Evolutionary conservation across 2,888 invertebrate genomes (phyloP).

Genomic region (Mythimna albipuncta): DNA sequence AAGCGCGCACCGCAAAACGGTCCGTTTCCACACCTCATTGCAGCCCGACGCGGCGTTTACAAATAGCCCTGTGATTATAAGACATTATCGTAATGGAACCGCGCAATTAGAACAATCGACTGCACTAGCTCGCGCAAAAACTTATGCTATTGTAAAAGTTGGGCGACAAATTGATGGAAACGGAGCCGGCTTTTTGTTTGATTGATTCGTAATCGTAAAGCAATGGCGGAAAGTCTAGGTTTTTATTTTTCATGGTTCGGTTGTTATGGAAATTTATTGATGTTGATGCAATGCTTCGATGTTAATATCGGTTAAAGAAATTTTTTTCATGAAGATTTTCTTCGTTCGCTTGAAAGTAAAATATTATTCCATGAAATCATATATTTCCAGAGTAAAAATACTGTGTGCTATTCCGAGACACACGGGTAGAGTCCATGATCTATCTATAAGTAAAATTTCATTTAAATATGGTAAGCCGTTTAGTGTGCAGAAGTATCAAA

Average conservation of each 20-base stretch:
- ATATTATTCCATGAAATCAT: no score
- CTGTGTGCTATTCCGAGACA: no score
- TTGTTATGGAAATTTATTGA: slow-evolving; percentile 4
- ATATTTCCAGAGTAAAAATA: no score
- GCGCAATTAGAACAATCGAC: slow-evolving; percentile 84
- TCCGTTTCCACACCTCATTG: slow-evolving; percentile 89
- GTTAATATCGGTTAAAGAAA: background rate
- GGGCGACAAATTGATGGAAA: slow-evolving; percentile 62
- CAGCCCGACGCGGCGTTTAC: slow-evolving; percentile 82
- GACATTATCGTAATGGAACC: slow-evolving; percentile 86
- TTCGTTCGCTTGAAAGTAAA: no score
- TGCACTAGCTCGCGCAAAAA: slow-evolving; percentile 75
- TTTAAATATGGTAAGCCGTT: no score
- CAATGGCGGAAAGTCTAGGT: slow-evolving; percentile 12
- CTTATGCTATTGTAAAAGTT: slow-evolving; percentile 66
- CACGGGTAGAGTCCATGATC: no score
- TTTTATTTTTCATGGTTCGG: slow-evolving; percentile 29
- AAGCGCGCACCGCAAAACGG: slow-evolving; percentile 84
- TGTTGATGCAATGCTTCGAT: background rate
- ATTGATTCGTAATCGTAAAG: slow-evolving; percentile 44
- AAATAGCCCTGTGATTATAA: slow-evolving; percentile 87
- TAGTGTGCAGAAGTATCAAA: no score
- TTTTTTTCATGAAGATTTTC: background rate
- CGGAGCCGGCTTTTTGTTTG: slow-evolving; percentile 50
- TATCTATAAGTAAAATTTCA: no score